phyloP scores from a whole-genome alignment of 1,140 invertebrate genomes.

The Heliconius nattereri region DNA sequence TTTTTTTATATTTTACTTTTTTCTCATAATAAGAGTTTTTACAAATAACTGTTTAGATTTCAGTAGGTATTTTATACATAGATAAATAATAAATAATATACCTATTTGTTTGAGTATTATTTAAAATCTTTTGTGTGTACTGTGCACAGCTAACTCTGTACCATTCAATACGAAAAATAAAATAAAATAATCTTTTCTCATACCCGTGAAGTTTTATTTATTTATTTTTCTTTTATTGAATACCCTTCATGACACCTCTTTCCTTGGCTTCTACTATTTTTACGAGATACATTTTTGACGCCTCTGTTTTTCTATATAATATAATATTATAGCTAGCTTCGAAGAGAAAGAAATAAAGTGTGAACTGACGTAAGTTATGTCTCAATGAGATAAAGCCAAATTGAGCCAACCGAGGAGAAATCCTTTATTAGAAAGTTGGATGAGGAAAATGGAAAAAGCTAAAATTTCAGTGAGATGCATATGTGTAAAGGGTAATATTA shows the following conservation, averaged over 20 bases:
- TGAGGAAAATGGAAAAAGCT: slow-evolving; percentile 21
- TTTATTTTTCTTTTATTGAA: background rate
- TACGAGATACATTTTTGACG: slow-evolving; percentile 10
- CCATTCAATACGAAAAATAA: background rate
- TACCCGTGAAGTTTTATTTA: background rate
- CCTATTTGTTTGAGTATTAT: background rate
- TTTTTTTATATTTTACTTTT: no score
- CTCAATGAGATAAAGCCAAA: slow-evolving; percentile 34
- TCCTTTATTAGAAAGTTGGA: slow-evolving; percentile 27
- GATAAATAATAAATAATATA: no score
- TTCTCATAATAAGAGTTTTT: no score
- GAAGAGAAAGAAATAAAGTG: slow-evolving; percentile 31
- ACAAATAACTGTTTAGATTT: no score
- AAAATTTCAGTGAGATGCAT: slow-evolving; percentile 15
- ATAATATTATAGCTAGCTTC: slow-evolving; percentile 26
- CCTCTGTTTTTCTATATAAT: slow-evolving; percentile 20
- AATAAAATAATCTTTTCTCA: background rate
- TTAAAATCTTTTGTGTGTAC: background rate
- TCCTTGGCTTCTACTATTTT: slow-evolving; percentile 7
- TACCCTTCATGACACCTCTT: background rate
- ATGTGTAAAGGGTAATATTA: slow-evolving; percentile 5
- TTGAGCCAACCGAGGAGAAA: slow-evolving; percentile 29
- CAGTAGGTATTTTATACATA: no score
- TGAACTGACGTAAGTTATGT: slow-evolving; percentile 34
- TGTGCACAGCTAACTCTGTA: background rate